Base-by-base conservation (phyloP, 1,140 invertebrate species). In the Papilio machaon region DNA sequence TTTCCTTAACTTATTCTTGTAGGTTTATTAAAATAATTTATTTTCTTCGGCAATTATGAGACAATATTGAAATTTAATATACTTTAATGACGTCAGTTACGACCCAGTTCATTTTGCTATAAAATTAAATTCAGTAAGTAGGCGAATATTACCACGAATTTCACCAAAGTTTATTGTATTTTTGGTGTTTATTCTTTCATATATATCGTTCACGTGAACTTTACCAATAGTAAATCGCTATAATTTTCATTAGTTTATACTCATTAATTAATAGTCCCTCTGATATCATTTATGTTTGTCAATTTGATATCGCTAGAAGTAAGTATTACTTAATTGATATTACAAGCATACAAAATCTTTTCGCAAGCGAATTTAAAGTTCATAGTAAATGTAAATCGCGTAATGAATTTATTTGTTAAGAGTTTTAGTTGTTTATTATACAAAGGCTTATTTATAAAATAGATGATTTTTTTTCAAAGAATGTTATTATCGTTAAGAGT, bases 71-170 rank as follows among this genome's bases (percentile, higher is more conserved):
- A 67, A 67, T 35, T 35, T 67, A 67, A 67, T 67, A 35, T 13
- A 67, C 13, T 67, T 35, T 67, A 35, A 35, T 67, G 23, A 30
- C 11, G 30, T 30, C 64, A 13, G 23, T 67, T 30, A 30, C 10
- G 64, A 67, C 23, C 23, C 64, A 67, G 64, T 67, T 67, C 5
- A 67, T 64, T 67, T 67, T 67, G 30, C 23, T 67, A 67, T 30
- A 67, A 30, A 67, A 67, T 67, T 64, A 5, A 35, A 35, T 67
- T 15, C 30, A 15, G 11, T 35, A 67, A 35, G 23, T 35, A 67
- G 35, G 11, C 64, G 64, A 54, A 54, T 54, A 17, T 17, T 54
- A 4, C 23, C 23, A 54, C 13, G 13, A 67, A 13, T 67, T 35
- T 35, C 30, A 35, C 10, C 4, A 7, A 67, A 67, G 11, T 67